Percentiles rank a stretch among this genome's conserved stretches.
Evolutionary conservation across 2,797 vertebrate species (phyloP).

Genomic region (Spinus pinus): DNA sequence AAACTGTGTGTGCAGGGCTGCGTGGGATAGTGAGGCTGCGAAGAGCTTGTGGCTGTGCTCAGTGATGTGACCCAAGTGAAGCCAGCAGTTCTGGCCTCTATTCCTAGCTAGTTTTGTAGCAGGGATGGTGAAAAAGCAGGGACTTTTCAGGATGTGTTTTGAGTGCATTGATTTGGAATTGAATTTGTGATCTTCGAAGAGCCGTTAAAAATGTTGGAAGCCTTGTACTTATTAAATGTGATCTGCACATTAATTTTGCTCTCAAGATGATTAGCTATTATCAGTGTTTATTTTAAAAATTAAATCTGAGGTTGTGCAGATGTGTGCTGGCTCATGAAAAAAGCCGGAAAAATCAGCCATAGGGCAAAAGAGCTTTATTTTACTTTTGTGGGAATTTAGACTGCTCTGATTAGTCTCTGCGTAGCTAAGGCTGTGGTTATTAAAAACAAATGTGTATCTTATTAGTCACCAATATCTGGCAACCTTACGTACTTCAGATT

Average conservation of each 20-base stretch:
- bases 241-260: background rate
- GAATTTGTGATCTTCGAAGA: background rate
- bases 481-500: background rate
- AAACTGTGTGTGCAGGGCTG: background rate
- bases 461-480: background rate
- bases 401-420: background rate
- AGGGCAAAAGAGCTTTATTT: background rate
- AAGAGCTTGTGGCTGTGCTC: background rate
- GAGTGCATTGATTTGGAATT: background rate
- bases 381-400: background rate
- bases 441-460: background rate
- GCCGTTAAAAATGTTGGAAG: background rate
- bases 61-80: background rate
- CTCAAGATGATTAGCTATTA: background rate
- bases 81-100: background rate
- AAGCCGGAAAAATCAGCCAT: background rate
- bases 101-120: background rate
- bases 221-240: background rate
- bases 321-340: background rate
- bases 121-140: background rate
- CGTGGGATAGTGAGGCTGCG: rapidly evolving
- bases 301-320: background rate
- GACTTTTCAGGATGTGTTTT: background rate
- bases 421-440: background rate
- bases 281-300: constrained; percentile 1